Conservation (phyloP, 2,888 invertebrate genomes). For the Neelides folsomi region DNA sequence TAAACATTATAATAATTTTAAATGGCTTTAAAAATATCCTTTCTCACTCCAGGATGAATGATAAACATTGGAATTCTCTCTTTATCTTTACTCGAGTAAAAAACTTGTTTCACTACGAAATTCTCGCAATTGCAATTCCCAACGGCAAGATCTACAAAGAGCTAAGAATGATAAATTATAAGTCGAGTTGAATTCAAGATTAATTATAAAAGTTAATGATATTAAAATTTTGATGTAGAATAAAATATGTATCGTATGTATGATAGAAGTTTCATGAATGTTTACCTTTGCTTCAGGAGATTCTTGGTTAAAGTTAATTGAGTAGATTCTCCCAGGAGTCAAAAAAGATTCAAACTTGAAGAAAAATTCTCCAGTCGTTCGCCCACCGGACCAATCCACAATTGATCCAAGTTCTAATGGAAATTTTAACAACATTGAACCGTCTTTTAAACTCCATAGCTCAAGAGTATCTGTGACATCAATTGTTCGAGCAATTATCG, state of each 20-base stretch:
- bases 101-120: slow-evolving; percentile 77
- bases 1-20: background rate
- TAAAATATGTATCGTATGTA: background rate
- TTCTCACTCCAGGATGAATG: slow-evolving; percentile 61
- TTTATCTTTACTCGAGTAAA: slow-evolving; percentile 83
- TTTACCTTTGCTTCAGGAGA: slow-evolving; percentile 49
- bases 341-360: slow-evolving; percentile 89
- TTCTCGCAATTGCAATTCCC: too few species aligned
- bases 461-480: slow-evolving; percentile 89
- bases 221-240: background rate
- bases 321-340: slow-evolving; percentile 75
- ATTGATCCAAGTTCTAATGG: slow-evolving; percentile 77
- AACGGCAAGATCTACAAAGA: too few species aligned
- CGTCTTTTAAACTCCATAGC: slow-evolving; percentile 59
- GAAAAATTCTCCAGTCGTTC: slow-evolving; percentile 75
- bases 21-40: slow-evolving; percentile 41
- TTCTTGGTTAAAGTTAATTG: slow-evolving; percentile 59
- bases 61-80: slow-evolving; percentile 94
- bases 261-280: slow-evolving; percentile 7
- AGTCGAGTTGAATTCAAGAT: slow-evolving; percentile 57
- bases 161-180: slow-evolving; percentile 62
- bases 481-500: too few species aligned
- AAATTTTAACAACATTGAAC: slow-evolving; percentile 57
- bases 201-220: background rate
- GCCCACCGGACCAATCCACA: slow-evolving; percentile 68